phyloP scores from a whole-genome alignment of 2,888 invertebrate genomes.

The Pandemis cinnamomeana region DNA sequence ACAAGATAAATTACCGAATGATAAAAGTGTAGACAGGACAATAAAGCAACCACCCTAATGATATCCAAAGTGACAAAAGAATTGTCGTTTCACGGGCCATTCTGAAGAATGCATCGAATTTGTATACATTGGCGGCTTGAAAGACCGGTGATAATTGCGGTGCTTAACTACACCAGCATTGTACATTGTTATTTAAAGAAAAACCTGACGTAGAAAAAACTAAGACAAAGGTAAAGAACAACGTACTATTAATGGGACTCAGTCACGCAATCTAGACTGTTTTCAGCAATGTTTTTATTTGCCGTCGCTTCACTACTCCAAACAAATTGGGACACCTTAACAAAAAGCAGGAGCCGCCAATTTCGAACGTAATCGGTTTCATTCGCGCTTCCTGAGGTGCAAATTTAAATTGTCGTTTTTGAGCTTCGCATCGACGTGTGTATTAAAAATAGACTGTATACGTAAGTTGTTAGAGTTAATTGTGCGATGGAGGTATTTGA shows the following conservation, averaged over 20 bases:
- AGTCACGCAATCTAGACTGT: slow-evolving; percentile 50
- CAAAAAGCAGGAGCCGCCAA: not conserved
- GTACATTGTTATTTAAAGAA: slow-evolving; percentile 23
- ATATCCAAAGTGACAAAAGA: slow-evolving; percentile 51
- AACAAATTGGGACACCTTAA: not conserved
- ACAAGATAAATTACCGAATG: slow-evolving; percentile 71
- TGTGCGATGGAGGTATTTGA: slow-evolving; percentile 8
- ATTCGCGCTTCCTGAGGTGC: not conserved
- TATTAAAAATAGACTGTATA: slow-evolving; percentile 40
- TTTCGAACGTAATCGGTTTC: not conserved
- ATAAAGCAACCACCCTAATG: slow-evolving; percentile 59
- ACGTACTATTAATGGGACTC: slow-evolving; percentile 48
- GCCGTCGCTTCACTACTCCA: not conserved
- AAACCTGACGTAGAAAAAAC: slow-evolving; percentile 26
- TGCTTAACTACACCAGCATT: slow-evolving; percentile 11
- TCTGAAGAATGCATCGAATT: slow-evolving; percentile 39
- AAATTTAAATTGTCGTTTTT: slow-evolving; percentile 8
- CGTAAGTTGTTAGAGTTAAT: slow-evolving; percentile 15
- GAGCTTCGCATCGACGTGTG: slow-evolving; percentile 2
- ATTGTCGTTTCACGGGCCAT: slow-evolving; percentile 44
- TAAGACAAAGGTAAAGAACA: slow-evolving; percentile 41
- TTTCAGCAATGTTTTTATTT: slow-evolving; percentile 13
- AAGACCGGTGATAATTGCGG: slow-evolving; percentile 10
- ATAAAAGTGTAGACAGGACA: slow-evolving; percentile 62
- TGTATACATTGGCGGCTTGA: slow-evolving; percentile 38